Evolutionary conservation across 2,113 vertebrate species (phyloP).

Genomic region (Channa argus): DNA sequence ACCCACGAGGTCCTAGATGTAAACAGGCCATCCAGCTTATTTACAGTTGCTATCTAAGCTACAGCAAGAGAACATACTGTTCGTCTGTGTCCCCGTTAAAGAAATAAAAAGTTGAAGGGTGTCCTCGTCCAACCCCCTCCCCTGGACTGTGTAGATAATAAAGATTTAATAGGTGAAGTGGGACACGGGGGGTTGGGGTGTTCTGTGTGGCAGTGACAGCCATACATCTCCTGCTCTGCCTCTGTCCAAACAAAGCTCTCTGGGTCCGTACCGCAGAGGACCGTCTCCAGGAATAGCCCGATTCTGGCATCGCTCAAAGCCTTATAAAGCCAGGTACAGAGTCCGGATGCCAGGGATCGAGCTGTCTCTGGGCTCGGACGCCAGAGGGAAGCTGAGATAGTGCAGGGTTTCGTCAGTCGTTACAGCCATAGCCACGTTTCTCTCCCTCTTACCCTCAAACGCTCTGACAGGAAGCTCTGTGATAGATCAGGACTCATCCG

Average conservation of each 20-base stretch:
- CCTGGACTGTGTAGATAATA: slow-evolving; percentile 38
- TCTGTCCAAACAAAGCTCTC: slow-evolving; percentile 70
- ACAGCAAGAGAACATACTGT: neutral
- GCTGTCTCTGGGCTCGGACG: slow-evolving; percentile 31
- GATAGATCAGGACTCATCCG: slow-evolving; percentile 51
- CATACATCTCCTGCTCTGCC: slow-evolving; percentile 43
- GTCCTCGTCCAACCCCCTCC: slow-evolving; percentile 19
- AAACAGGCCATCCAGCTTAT: slow-evolving; percentile 21
- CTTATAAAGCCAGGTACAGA: slow-evolving; percentile 77
- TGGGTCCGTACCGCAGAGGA: slow-evolving; percentile 50
- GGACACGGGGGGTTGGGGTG: neutral
- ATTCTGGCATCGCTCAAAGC: slow-evolving; percentile 56
- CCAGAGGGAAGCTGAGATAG: slow-evolving; percentile 48
- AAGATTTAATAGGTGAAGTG: slow-evolving; percentile 58
- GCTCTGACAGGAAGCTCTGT: slow-evolving; percentile 65
- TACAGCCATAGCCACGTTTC: slow-evolving; percentile 25
- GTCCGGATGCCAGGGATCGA: slow-evolving; percentile 62
- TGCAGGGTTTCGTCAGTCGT: slow-evolving; percentile 48
- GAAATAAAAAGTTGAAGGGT: neutral
- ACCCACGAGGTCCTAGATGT: slow-evolving; percentile 8
- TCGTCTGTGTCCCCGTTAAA: neutral
- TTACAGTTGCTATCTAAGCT: slow-evolving; percentile 10
- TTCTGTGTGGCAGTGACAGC: slow-evolving; percentile 34
- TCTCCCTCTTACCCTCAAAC: slow-evolving; percentile 35
- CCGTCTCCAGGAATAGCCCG: slow-evolving; percentile 67